A percentile compares a stretch with the other conserved stretches of the same genome.
Conservation (phyloP, 1,140 invertebrate genomes). For the Lanistes nyassanus region DNA sequence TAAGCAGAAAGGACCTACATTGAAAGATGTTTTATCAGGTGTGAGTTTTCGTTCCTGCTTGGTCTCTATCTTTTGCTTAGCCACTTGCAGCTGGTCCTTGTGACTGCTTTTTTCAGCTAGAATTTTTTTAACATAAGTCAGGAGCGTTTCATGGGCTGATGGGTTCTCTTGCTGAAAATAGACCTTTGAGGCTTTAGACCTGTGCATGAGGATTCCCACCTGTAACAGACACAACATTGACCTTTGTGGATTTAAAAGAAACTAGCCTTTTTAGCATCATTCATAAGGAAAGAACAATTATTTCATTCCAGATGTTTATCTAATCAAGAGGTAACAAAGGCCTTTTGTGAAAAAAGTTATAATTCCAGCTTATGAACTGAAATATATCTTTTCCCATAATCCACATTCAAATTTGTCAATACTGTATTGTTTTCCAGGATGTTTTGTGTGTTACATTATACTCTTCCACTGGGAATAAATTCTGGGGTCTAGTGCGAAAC, state of each 20-base stretch:
- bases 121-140: slow-evolving; percentile 32
- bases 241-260: not conserved
- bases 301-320: too few species aligned
- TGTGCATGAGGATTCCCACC: slow-evolving; percentile 54
- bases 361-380: not conserved
- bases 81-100: slow-evolving; percentile 14
- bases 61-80: slow-evolving; percentile 33
- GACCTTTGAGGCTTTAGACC: slow-evolving; percentile 48
- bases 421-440: too few species aligned
- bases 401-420: too few species aligned
- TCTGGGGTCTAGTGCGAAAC: too few species aligned
- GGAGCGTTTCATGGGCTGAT: slow-evolving; percentile 34
- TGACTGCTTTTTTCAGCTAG: slow-evolving; percentile 20
- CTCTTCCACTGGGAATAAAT: too few species aligned
- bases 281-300: not conserved
- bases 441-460: too few species aligned
- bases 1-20: not conserved
- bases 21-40: slow-evolving; percentile 10
- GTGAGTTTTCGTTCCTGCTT: slow-evolving; percentile 29
- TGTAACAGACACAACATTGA: slow-evolving; percentile 28
- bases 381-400: too few species aligned
- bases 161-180: slow-evolving; percentile 56
- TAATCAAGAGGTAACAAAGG: too few species aligned
- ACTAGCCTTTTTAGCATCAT: not conserved
- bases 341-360: not conserved